These are phyloP conservation scores for Oxygymnocypris stewartii DNA, from an alignment of 2,113 vertebrate species.

Conservation along the genomic window DNA sequence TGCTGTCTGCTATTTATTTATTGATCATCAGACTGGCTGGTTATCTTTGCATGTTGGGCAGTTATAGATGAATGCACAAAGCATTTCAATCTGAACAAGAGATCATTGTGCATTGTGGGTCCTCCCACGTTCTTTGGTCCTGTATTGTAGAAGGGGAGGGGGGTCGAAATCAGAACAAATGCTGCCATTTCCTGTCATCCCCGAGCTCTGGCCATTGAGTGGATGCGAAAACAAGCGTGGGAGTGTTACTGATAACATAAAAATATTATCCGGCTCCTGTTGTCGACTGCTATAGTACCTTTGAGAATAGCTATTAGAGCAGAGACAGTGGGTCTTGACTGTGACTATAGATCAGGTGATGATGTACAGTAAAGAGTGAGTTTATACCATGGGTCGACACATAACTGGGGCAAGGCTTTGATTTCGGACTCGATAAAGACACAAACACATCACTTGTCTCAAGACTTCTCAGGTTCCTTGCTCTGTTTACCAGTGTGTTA, in stretches of 20 bases:
- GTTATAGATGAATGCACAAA: slow-evolving; percentile 66
- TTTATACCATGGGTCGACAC: slow-evolving; percentile 23
- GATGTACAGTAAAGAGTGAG: slow-evolving; percentile 41
- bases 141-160: slow-evolving; percentile 27
- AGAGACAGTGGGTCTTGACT: slow-evolving; percentile 36
- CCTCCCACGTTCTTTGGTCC: slow-evolving; percentile 56
- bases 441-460: slow-evolving; percentile 34
- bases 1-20: slow-evolving; percentile 69
- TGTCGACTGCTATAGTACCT: slow-evolving; percentile 49
- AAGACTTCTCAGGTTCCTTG: slow-evolving; percentile 29
- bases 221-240: slow-evolving; percentile 57
- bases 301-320: slow-evolving; percentile 56
- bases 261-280: slow-evolving; percentile 58
- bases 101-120: slow-evolving; percentile 59
- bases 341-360: slow-evolving; percentile 45
- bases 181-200: slow-evolving; percentile 71
- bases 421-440: slow-evolving; percentile 36
- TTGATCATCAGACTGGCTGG: slow-evolving; percentile 66
- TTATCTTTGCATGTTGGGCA: slow-evolving; percentile 67
- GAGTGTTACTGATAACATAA: slow-evolving; percentile 59
- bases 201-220: slow-evolving; percentile 49
- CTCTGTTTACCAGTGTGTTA: slow-evolving; percentile 19
- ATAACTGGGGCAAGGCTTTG: slow-evolving; percentile 33
- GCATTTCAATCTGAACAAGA: slow-evolving; percentile 63
- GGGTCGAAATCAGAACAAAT: slow-evolving; percentile 56